These are phyloP conservation scores for Poecilia latipinna DNA, from an alignment of 2,113 vertebrate species.

Conservation along the genomic window DNA sequence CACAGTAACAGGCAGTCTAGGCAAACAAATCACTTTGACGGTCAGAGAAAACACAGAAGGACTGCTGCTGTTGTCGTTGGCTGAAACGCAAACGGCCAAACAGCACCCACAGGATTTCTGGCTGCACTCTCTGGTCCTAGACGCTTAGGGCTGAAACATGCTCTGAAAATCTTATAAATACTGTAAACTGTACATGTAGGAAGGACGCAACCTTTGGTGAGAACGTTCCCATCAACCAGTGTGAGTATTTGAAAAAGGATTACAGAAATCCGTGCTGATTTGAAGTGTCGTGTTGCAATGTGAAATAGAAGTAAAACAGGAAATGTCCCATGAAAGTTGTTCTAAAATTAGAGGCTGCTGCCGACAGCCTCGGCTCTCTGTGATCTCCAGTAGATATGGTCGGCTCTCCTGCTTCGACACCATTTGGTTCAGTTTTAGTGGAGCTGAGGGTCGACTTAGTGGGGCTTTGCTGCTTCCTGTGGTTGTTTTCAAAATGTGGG, in stretches of 20 bases:
- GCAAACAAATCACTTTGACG: conserved; percentile 29
- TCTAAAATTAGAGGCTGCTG: background rate
- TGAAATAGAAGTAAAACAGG: background rate
- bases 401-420: conserved; percentile 1
- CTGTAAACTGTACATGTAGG: background rate
- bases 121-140: background rate
- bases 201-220: no score
- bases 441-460: conserved; percentile 19
- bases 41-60: background rate
- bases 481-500: background rate
- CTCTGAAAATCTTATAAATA: conserved; percentile 3
- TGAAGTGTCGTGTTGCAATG: background rate
- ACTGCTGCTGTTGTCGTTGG: conserved; percentile 10
- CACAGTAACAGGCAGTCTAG: conserved; percentile 12
- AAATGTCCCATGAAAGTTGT: background rate
- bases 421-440: background rate
- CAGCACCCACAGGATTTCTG: background rate
- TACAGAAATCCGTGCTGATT: background rate
- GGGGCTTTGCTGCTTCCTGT: conserved; percentile 8
- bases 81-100: conserved; percentile 6
- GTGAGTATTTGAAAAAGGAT: background rate
- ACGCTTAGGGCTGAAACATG: conserved; percentile 3
- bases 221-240: conserved; percentile 4
- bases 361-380: background rate
- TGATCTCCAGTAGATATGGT: background rate